A percentile compares a stretch with the other conserved stretches of the same genome.
Evolutionary conservation across 2,888 invertebrate species (phyloP).

Genomic region (Eristalinus aeneus): DNA sequence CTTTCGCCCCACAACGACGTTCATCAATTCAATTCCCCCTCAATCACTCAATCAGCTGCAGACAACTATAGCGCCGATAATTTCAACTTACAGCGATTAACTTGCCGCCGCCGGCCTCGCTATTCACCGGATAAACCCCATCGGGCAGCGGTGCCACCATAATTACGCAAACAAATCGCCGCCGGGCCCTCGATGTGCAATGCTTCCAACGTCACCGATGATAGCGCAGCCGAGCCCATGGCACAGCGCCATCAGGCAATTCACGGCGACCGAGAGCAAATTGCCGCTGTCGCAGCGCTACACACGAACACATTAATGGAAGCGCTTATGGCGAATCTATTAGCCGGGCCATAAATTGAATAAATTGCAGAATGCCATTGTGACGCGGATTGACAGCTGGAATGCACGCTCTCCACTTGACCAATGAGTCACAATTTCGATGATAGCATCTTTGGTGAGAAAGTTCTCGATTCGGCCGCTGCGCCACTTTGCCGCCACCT

Average conservation of each 20-base stretch:
- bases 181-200: neutral
- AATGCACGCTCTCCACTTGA: neutral
- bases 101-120: neutral
- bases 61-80: conserved; percentile 21
- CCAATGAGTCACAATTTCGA: neutral
- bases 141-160: neutral
- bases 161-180: conserved; percentile 31
- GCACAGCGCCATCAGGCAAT: neutral
- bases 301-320: conserved; percentile 47
- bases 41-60: conserved; percentile 5
- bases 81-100: conserved; percentile 1
- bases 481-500: neutral
- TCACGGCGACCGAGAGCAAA: conserved; percentile 32
- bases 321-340: conserved; percentile 47
- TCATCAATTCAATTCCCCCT: neutral
- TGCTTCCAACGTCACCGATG: neutral
- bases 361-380: conserved; percentile 30
- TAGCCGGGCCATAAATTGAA: conserved; percentile 35
- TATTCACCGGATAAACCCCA: neutral
- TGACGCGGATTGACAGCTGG: conserved; percentile 20
- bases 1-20: neutral
- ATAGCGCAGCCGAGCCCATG: neutral
- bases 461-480: neutral
- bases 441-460: neutral
- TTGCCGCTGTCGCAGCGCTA: neutral